phyloP scores from a whole-genome alignment of 2,888 invertebrate species.

The Amiota minor region DNA sequence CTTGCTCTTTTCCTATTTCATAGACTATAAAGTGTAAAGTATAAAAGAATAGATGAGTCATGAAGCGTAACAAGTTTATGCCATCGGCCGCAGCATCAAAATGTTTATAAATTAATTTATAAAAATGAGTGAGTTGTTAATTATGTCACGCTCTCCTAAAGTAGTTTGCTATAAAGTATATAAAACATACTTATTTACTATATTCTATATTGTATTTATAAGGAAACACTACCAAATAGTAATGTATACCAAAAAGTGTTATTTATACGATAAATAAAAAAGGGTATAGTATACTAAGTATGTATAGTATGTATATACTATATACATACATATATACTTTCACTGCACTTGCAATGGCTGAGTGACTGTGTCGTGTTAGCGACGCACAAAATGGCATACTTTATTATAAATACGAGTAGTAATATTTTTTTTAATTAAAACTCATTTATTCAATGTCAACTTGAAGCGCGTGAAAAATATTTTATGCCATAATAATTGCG shows the following conservation, averaged over 20 bases:
- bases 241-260: too few species aligned
- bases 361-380: not conserved
- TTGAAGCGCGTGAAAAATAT: constrained; percentile 46
- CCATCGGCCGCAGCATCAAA: constrained; percentile 2
- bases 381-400: constrained; percentile 1
- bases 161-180: not conserved
- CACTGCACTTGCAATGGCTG: not conserved
- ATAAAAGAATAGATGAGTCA: too few species aligned
- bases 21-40: too few species aligned
- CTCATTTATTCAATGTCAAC: constrained; percentile 56
- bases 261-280: too few species aligned
- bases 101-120: constrained; percentile 1
- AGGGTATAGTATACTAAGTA: too few species aligned
- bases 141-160: not conserved
- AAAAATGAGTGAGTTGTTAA: constrained; percentile 4
- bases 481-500: constrained; percentile 34
- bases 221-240: too few species aligned
- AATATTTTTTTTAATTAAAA: constrained; percentile 57
- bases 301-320: too few species aligned
- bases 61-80: not conserved
- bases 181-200: not conserved
- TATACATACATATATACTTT: too few species aligned
- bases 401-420: not conserved
- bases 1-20: too few species aligned
- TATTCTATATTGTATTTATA: too few species aligned